Conservation (phyloP, 2,888 invertebrate genomes). For the Leptinotarsa tumamoca region DNA sequence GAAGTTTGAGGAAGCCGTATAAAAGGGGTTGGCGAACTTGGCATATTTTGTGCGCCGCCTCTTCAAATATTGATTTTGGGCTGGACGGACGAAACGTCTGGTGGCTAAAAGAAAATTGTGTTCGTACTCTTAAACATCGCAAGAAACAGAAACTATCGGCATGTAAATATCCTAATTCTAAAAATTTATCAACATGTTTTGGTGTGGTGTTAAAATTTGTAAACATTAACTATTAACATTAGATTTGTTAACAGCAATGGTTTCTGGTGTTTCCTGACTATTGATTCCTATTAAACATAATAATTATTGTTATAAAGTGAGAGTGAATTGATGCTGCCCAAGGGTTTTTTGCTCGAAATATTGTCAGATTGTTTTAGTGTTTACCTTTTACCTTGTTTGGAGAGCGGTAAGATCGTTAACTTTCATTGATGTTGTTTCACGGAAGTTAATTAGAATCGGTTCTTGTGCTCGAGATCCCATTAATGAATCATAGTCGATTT, state of each 20-base stretch:
- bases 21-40: constrained; percentile 37
- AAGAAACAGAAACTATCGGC: constrained; percentile 40
- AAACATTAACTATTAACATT: constrained; percentile 27
- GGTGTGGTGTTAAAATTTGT: constrained; percentile 27
- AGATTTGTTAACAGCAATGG: constrained; percentile 30
- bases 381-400: constrained; percentile 15
- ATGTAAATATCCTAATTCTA: constrained; percentile 43
- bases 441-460: constrained; percentile 20
- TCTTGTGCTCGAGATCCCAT: constrained; percentile 13
- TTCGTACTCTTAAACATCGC: constrained; percentile 41
- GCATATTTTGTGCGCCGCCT: constrained; percentile 56
- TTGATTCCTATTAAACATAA: constrained; percentile 45
- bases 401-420: constrained; percentile 35
- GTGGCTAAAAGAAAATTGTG: constrained; percentile 50
- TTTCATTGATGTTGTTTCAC: constrained; percentile 28
- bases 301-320: constrained; percentile 44
- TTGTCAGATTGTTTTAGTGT: constrained; percentile 26
- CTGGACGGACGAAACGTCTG: constrained; percentile 51
- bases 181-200: constrained; percentile 32
- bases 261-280: constrained; percentile 46
- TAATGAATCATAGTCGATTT: constrained; percentile 26
- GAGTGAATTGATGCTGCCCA: constrained; percentile 34
- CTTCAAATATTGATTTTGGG: constrained; percentile 62
- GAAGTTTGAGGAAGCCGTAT: constrained; percentile 30
- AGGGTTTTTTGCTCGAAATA: constrained; percentile 28